These are phyloP conservation scores for Cherax quadricarinatus DNA, from an alignment of 1,140 invertebrate genomes.

Conservation along the genomic window DNA sequence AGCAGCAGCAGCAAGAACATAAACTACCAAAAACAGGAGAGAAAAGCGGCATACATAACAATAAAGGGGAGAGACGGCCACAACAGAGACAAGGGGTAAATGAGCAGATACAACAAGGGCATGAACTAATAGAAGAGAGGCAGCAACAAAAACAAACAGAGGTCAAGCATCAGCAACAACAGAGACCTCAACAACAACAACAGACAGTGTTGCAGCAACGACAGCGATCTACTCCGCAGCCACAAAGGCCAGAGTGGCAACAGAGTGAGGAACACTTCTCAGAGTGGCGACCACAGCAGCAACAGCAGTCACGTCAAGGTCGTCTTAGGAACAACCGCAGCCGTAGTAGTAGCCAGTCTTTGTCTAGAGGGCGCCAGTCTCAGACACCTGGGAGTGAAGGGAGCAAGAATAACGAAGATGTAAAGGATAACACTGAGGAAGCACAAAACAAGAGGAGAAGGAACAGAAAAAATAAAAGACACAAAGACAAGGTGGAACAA, in stretches of 20 bases:
- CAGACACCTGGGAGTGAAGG: neutral
- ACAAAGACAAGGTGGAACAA: conserved; percentile 18
- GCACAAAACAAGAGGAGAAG: conserved; percentile 48
- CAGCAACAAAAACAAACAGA: neutral
- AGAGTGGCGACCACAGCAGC: neutral
- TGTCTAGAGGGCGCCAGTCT: neutral
- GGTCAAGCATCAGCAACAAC: neutral
- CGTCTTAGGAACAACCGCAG: conserved; percentile 28
- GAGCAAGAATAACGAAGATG: neutral
- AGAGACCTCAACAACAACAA: neutral
- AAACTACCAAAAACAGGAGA: neutral
- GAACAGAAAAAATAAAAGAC: conserved; percentile 49
- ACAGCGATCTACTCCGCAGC: neutral
- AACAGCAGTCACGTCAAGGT: neutral
- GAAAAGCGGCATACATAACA: neutral
- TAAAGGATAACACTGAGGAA: conserved; percentile 11
- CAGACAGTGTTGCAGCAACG: neutral
- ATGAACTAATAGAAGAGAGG: neutral
- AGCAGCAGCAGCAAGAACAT: neutral
- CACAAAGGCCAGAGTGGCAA: neutral
- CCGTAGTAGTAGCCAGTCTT: conserved; percentile 36
- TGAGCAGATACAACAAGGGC: conserved; percentile 1
- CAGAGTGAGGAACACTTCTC: neutral
- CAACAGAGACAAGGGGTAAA: neutral
- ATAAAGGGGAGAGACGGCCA: neutral